Conservation (phyloP, 2,888 invertebrate species). For the Crossocerus cetratus region DNA sequence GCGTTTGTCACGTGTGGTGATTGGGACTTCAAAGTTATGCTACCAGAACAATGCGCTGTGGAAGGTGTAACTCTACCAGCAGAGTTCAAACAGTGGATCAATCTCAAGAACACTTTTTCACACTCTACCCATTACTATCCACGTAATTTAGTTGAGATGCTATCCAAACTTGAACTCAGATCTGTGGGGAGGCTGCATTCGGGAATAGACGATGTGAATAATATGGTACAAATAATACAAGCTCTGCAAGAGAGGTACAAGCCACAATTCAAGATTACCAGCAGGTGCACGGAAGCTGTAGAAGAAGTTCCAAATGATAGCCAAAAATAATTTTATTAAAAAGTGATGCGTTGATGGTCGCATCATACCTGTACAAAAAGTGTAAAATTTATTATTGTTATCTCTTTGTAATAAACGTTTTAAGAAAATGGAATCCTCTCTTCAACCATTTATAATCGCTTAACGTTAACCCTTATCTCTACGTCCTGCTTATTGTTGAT, state of each 20-base stretch:
- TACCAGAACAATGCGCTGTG: conserved; percentile 77
- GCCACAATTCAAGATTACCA: conserved; percentile 61
- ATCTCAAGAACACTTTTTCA: conserved; percentile 78
- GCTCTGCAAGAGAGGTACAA: conserved; percentile 50
- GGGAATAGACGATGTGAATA: conserved; percentile 74
- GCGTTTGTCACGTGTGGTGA: conserved; percentile 82
- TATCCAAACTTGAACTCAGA: conserved; percentile 65
- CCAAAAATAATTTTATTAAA: not conserved
- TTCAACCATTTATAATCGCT: conserved; percentile 27
- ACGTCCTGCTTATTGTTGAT: conserved; percentile 63
- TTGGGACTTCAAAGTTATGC: conserved; percentile 79
- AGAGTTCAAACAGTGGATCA: conserved; percentile 79
- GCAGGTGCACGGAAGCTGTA: not conserved
- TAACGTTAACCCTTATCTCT: conserved; percentile 41
- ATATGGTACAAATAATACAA: conserved; percentile 65
- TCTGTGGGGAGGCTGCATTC: conserved; percentile 77
- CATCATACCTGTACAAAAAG: conserved; percentile 39
- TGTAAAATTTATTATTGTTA: conserved; percentile 14
- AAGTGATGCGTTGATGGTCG: conserved; percentile 33
- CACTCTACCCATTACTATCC: conserved; percentile 73
- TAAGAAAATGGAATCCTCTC: conserved; percentile 8
- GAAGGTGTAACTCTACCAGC: conserved; percentile 71
- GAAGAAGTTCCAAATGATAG: not conserved
- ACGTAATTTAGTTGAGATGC: conserved; percentile 73
- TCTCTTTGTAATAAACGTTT: conserved; percentile 40